Evolutionary conservation across 2,888 invertebrate genomes (phyloP).

Genomic region (Cataglyphis albicans): DNA sequence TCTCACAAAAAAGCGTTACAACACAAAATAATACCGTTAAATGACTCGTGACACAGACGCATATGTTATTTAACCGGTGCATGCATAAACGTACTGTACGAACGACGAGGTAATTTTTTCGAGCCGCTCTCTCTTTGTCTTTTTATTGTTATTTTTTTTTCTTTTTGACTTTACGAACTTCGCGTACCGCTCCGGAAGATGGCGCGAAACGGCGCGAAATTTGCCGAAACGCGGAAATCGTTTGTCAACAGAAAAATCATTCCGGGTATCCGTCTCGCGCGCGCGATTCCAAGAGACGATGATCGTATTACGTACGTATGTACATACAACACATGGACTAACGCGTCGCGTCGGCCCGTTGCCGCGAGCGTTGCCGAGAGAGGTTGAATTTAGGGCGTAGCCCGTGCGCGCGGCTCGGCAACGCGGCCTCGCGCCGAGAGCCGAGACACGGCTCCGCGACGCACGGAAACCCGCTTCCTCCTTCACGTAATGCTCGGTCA

Average conservation of each 20-base stretch:
- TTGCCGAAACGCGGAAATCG: conserved; percentile 60
- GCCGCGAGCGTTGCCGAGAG: conserved; percentile 29
- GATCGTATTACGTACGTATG: not conserved
- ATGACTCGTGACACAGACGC: not conserved
- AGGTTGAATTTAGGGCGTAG: conserved; percentile 74
- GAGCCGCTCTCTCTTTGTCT: too few relatives aligned
- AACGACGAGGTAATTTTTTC: not conserved
- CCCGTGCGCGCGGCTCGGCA: conserved; percentile 58
- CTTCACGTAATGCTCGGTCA: conserved; percentile 13
- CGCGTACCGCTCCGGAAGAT: conserved; percentile 72
- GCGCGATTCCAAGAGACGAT: not conserved
- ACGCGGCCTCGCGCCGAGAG: conserved; percentile 38
- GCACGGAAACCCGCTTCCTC: conserved; percentile 45
- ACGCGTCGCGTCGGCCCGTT: conserved; percentile 5
- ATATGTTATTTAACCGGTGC: not conserved
- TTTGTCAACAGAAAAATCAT: conserved; percentile 76
- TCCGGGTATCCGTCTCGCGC: not conserved
- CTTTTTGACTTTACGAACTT: conserved; percentile 36
- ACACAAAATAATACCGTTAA: not conserved
- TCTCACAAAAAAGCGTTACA: not conserved
- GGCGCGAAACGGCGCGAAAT: conserved; percentile 69
- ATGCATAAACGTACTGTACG: not conserved
- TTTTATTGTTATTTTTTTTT: not conserved
- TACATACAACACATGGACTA: not conserved
- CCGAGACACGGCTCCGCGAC: conserved; percentile 4